phyloP scores from a whole-genome alignment of 2,888 invertebrate genomes.

The Hypsopygia costalis region DNA sequence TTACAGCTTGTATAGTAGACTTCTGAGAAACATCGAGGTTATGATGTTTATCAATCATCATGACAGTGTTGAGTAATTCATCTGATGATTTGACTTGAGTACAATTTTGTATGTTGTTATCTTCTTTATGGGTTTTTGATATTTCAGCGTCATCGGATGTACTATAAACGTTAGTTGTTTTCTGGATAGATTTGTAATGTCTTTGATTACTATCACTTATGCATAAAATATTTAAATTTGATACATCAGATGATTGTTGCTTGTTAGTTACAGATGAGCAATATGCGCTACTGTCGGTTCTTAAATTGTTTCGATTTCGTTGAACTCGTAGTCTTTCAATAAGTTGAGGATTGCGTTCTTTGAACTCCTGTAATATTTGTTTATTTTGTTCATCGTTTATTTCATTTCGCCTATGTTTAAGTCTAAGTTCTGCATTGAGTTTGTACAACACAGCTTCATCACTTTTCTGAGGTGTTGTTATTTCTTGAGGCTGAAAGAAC shows the following conservation, averaged over 20 bases:
- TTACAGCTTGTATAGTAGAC: slow-evolving; percentile 1
- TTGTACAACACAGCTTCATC: slow-evolving; percentile 50
- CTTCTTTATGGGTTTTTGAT: slow-evolving; percentile 2
- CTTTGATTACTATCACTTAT: no score
- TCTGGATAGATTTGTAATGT: neutral
- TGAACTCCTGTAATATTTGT: slow-evolving; percentile 47
- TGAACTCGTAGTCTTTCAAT: slow-evolving; percentile 37
- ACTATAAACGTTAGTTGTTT: neutral
- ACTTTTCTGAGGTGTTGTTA: slow-evolving; percentile 31
- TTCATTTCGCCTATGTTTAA: slow-evolving; percentile 40
- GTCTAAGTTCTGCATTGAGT: slow-evolving; percentile 50
- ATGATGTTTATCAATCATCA: slow-evolving; percentile 20
- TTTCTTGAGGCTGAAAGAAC: slow-evolving; percentile 49
- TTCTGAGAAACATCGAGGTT: slow-evolving; percentile 3
- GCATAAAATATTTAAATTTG: no score
- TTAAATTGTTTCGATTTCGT: slow-evolving; percentile 22
- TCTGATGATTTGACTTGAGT: slow-evolving; percentile 36
- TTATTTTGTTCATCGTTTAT: slow-evolving; percentile 26
- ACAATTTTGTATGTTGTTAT: slow-evolving; percentile 20
- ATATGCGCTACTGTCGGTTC: slow-evolving; percentile 26
- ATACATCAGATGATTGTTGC: no score
- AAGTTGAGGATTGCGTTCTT: slow-evolving; percentile 42
- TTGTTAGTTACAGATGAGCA: slow-evolving; percentile 17
- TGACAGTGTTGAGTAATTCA: slow-evolving; percentile 41
- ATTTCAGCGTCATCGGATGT: slow-evolving; percentile 7